These are phyloP conservation scores for Ecliptopera silaceata DNA, from an alignment of 2,888 invertebrate genomes.

Conservation along the genomic window DNA sequence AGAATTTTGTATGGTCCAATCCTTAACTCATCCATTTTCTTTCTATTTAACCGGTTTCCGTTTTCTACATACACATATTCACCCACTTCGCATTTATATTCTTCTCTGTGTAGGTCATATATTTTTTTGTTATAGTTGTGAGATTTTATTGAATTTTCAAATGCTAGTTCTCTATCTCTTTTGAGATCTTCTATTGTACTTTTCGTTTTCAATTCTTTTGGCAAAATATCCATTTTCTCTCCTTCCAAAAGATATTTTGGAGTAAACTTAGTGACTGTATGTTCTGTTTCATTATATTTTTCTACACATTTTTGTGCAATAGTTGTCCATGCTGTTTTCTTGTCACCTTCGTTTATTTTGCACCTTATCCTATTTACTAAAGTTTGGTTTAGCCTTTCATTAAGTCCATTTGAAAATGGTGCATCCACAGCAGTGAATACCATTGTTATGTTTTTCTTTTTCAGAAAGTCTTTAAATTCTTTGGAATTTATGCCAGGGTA, in stretches of 20 bases:
- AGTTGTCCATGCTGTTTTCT: conserved; percentile 3
- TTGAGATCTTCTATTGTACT: neutral
- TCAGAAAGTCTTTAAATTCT: conserved; percentile 1
- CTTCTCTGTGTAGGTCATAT: neutral
- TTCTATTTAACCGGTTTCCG: neutral
- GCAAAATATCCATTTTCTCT: neutral
- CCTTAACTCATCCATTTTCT: neutral
- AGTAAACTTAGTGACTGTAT: neutral
- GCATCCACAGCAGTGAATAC: conserved; percentile 1
- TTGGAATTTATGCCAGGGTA: conserved; percentile 6
- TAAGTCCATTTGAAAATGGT: conserved; percentile 4
- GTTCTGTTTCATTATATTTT: conserved; percentile 5
- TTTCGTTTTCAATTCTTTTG: neutral
- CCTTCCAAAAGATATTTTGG: neutral
- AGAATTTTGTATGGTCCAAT: no score
- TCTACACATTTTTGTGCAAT: neutral
- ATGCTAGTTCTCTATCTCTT: neutral
- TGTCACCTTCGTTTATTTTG: neutral
- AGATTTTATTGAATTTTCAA: neutral
- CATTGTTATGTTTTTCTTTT: neutral
- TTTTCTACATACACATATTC: conserved; percentile 1
- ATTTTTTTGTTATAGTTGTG: neutral
- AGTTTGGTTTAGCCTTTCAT: conserved; percentile 6
- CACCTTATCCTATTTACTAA: conserved; percentile 2
- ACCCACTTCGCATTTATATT: neutral